phyloP scores from a whole-genome alignment of 2,113 vertebrate species.

The Hymenochirus boettgeri region DNA sequence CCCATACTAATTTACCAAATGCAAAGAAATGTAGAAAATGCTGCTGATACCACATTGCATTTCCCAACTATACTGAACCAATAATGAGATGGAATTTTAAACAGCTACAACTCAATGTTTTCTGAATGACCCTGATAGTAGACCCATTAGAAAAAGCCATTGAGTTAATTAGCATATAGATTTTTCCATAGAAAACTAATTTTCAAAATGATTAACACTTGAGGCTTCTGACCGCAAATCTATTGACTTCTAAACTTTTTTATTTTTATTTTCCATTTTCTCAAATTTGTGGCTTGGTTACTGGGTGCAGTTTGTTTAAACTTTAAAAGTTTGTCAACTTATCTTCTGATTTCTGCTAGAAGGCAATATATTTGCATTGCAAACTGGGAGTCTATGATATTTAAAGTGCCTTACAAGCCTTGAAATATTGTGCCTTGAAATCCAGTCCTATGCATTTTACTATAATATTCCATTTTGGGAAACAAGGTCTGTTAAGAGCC shows the following conservation, averaged over 20 bases:
- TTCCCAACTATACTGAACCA: slow-evolving; percentile 22
- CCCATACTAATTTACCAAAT: neutral
- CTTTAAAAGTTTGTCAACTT: slow-evolving; percentile 30
- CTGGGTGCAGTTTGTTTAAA: slow-evolving; percentile 22
- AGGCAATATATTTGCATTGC: slow-evolving; percentile 27
- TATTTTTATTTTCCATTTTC: slow-evolving; percentile 41
- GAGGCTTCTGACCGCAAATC: slow-evolving; percentile 52
- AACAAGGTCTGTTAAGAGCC: slow-evolving; percentile 26
- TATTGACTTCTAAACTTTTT: slow-evolving; percentile 46
- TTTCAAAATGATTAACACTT: slow-evolving; percentile 55
- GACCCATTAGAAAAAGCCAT: slow-evolving; percentile 58
- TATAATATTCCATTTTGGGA: slow-evolving; percentile 33
- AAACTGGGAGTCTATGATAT: slow-evolving; percentile 29
- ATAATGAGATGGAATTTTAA: slow-evolving; percentile 57
- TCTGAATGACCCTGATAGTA: slow-evolving; percentile 53
- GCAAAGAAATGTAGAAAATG: slow-evolving; percentile 6
- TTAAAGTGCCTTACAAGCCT: slow-evolving; percentile 32
- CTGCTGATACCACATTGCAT: neutral
- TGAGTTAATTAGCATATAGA: slow-evolving; percentile 60
- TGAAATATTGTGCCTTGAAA: slow-evolving; percentile 34
- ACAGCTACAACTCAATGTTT: slow-evolving; percentile 54
- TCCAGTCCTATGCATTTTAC: slow-evolving; percentile 26
- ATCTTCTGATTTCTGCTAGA: slow-evolving; percentile 22
- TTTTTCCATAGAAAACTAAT: slow-evolving; percentile 60
- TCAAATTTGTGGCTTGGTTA: slow-evolving; percentile 44